Conservation (phyloP, 2,113 vertebrate genomes). For the Charadrius vociferus region DNA sequence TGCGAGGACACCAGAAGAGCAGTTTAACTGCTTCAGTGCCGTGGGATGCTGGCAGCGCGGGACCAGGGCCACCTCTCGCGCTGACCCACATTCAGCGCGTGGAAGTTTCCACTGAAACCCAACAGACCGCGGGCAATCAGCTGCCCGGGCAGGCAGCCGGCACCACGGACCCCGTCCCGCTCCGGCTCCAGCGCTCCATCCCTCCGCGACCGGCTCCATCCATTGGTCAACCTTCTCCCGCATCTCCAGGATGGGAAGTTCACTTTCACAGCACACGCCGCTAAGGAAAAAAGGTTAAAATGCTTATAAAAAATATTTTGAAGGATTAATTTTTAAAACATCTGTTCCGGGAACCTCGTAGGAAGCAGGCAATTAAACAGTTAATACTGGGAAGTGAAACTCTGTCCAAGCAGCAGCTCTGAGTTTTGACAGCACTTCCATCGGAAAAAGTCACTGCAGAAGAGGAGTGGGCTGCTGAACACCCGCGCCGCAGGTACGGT, state of each 20-base stretch:
- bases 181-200: accelerated
- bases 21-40: not conserved
- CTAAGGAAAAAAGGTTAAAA: not conserved
- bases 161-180: accelerated
- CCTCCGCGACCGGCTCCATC: accelerated
- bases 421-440: not conserved
- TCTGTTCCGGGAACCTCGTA: not conserved
- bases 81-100: not conserved
- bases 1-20: not conserved
- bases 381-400: not conserved
- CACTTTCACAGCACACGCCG: accelerated
- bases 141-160: not conserved
- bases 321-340: not conserved
- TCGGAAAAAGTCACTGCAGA: not conserved
- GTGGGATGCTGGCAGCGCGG: accelerated
- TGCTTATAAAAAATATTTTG: no score
- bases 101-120: not conserved
- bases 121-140: accelerated
- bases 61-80: not conserved
- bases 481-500: accelerated
- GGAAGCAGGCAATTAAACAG: not conserved
- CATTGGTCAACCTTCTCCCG: accelerated
- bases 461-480: not conserved
- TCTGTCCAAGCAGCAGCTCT: not conserved
- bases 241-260: not conserved